These are phyloP conservation scores for Gadopsis bispinosus DNA, from an alignment of 2,797 vertebrate genomes.

Conservation along the genomic window DNA sequence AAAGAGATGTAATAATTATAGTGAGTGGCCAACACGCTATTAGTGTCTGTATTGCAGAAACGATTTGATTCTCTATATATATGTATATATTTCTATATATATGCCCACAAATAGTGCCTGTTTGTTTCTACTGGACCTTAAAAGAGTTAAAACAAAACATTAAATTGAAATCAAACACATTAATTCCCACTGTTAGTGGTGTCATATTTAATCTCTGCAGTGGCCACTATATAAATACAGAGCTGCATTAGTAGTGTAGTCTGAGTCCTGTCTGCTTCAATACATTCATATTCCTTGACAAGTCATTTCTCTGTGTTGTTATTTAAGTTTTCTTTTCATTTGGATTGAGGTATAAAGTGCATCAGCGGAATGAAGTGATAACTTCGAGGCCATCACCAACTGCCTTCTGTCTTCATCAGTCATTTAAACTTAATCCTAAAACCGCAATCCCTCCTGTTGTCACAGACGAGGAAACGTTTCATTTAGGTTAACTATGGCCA, in stretches of 20 bases:
- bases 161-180: too few relatives aligned
- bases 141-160: too few relatives aligned
- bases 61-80: background rate
- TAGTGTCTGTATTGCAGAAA: slow-evolving; percentile 1
- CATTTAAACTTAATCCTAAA: background rate
- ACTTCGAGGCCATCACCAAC: background rate
- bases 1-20: background rate
- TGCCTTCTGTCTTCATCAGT: background rate
- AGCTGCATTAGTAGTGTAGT: background rate
- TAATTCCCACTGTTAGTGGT: background rate
- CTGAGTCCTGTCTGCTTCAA: background rate
- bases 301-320: background rate
- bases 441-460: slow-evolving; percentile 36
- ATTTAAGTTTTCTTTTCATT: background rate
- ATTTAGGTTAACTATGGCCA: slow-evolving; percentile 49
- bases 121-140: background rate
- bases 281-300: background rate
- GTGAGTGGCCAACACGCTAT: background rate
- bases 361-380: too few relatives aligned
- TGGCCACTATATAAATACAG: background rate
- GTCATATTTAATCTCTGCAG: background rate
- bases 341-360: background rate
- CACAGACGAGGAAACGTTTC: slow-evolving; percentile 45
- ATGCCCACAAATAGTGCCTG: too few relatives aligned
- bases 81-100: too few relatives aligned